A percentile compares a stretch with the other conserved stretches of the same genome.
Evolutionary conservation across 2,888 invertebrate genomes (phyloP).

Genomic region (Gymnosoma rotundatum): DNA sequence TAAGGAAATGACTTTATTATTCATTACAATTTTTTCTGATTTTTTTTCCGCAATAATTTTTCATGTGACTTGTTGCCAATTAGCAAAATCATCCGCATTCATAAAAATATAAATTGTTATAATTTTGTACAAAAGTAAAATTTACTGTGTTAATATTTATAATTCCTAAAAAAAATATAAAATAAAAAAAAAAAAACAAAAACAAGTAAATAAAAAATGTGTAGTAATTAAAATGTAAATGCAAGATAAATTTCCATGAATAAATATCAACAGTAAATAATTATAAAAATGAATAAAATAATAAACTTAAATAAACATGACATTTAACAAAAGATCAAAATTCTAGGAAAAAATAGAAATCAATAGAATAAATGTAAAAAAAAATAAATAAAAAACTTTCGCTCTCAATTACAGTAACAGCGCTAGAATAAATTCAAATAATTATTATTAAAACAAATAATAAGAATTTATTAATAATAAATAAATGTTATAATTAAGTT

Average conservation of each 20-base stretch:
- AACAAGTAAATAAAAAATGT: constrained; percentile 7
- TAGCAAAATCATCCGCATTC: too few relatives aligned
- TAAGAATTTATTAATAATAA: constrained; percentile 6
- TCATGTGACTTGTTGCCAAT: too few relatives aligned
- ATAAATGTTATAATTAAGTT: constrained; percentile 35
- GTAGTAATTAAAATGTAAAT: constrained; percentile 24
- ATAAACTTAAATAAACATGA: neutral
- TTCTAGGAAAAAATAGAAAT: neutral
- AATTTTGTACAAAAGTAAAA: too few relatives aligned
- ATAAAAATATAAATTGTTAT: too few relatives aligned
- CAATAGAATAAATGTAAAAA: constrained; percentile 14
- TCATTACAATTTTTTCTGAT: too few relatives aligned
- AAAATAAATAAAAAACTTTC: neutral
- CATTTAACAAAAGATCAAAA: constrained; percentile 6
- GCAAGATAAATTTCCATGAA: neutral
- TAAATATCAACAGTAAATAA: neutral
- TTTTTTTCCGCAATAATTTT: too few relatives aligned
- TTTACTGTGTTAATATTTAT: too few relatives aligned
- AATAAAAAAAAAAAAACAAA: neutral
- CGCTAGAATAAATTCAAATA: constrained; percentile 36
- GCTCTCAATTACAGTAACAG: neutral
- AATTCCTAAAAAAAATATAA: neutral
- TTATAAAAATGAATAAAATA: neutral
- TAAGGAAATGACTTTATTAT: too few relatives aligned
- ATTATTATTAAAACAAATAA: neutral